Evolutionary conservation across 2,888 invertebrate species (phyloP), one percentile per base, ranked within the genome.

Genomic region (Xylocampa areola): DNA sequence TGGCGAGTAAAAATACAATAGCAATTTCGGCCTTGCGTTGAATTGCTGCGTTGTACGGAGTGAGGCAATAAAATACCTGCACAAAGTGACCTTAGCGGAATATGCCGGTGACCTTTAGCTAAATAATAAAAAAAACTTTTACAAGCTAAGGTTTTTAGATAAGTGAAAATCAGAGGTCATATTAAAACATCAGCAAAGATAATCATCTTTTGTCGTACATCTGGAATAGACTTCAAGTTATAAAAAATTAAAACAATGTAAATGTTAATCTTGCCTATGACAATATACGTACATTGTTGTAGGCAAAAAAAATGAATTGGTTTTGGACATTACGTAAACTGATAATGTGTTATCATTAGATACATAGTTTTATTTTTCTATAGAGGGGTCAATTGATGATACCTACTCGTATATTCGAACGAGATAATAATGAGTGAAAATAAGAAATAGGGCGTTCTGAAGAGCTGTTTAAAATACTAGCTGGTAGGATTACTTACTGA

Each of bases 1-100:
- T 76, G 78, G 70, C 61, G 68, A 62, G 70, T 77, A 82, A 85
- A 87, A 85, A 85, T 77, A 83, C 80, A 85, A 86, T 88, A 85
- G 84, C 85, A 84, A 85, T 88, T 86, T 82, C 77, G 87, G 87
- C 92, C 92, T 92, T 90, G 91, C 82, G 81, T 88, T 84, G 87
- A 85, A 91, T 89, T 86, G 86, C 86, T 85, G 75, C 82, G 87
- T 85, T 84, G 85, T 85, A 84, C 79, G 51, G 77, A 83, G 85
- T 91, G 90, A 86, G 81, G 90, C 89, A 89, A 90, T 89, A 85
- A 88, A 87, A 89, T 89, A 86, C 85, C 86, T 86, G 86, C 84
- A 88, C 84, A 85, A 87, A 84, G 73, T 87, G 91, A 91, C 92
- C 92, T 92, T 90, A 90, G 85, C 84, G 81, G 85, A 88, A 89